Evolutionary conservation across 2,113 vertebrate genomes (phyloP), one percentile per base, ranked within the genome.

Genomic region (Pollimyrus isidori): DNA sequence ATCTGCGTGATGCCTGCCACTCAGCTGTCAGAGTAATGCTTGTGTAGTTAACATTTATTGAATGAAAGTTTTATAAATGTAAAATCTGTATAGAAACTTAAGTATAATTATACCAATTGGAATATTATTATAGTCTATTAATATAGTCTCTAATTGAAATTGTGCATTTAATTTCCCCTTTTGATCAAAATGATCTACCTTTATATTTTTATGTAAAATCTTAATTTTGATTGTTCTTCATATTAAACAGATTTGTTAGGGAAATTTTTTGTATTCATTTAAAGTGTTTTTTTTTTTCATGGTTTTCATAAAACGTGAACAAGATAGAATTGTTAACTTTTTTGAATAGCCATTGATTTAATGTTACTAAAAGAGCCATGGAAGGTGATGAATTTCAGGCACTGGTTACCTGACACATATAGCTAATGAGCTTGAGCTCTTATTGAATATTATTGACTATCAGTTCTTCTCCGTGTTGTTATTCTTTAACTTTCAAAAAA

Each of bases 21-120:
- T 97, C 96, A 90, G 94, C 96, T 96, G 94, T 96, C 97, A 97
- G 19, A 96, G 97, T 96, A 96, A 97, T 97, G 95, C 97, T 97
- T 95, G 97, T 97, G 95, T 97, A 98, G 97, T 97, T 97, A n/a
- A 93, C 97, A 96, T 97, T 96, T 97, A 97, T 97, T 98, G 97
- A 98, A 98, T 98, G 97, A 98, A 95, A 95, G 97, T 99, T 99
- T 99, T 99, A 97, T 98, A 97, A 97, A 97, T 94, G 92, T 90
- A 92, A 91, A 96, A 96, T 96, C 97, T 97, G 97, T 96, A 96
- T 96, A 97, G 95, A 97, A 96, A 96, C 94, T 93, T 95, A 94
- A 53, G 96, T 48, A 52, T 76, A 93, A 91, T 86, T 95, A 94
- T 94, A 94, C 95, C 94, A 96, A 96, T 97, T 96, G 95, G 95